Evolutionary conservation across 2,797 vertebrate species (phyloP).

Genomic region (Arremon aurantiirostris): DNA sequence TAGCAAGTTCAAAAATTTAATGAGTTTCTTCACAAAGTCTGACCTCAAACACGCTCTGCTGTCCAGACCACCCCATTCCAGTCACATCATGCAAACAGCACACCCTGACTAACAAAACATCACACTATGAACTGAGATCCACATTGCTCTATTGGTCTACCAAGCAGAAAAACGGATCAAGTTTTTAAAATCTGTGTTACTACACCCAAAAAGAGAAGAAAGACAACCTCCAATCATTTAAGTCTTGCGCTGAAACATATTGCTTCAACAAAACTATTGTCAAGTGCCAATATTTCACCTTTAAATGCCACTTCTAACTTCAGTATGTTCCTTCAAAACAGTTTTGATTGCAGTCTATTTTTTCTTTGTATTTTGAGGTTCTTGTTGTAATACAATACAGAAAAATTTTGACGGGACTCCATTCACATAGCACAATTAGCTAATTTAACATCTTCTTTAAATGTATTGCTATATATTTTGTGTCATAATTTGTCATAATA

Average conservation of each 20-base stretch:
- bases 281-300: background rate
- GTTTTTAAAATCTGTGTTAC: background rate
- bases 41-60: background rate
- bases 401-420: background rate
- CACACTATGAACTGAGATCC: background rate
- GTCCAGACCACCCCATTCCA: background rate
- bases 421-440: background rate
- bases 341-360: background rate
- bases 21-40: background rate
- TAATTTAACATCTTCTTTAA: constrained; percentile 31
- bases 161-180: background rate
- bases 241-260: background rate
- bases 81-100: background rate
- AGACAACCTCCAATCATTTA: accelerated
- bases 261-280: accelerated
- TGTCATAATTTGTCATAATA: constrained; percentile 18
- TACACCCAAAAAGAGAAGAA: background rate
- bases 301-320: background rate
- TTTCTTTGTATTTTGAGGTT: background rate
- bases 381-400: background rate
- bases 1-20: background rate
- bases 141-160: background rate
- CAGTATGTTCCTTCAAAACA: background rate
- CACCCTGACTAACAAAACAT: accelerated
- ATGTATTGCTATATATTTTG: background rate